Conservation (phyloP, 2,888 invertebrate species). For the Hyalella azteca region DNA sequence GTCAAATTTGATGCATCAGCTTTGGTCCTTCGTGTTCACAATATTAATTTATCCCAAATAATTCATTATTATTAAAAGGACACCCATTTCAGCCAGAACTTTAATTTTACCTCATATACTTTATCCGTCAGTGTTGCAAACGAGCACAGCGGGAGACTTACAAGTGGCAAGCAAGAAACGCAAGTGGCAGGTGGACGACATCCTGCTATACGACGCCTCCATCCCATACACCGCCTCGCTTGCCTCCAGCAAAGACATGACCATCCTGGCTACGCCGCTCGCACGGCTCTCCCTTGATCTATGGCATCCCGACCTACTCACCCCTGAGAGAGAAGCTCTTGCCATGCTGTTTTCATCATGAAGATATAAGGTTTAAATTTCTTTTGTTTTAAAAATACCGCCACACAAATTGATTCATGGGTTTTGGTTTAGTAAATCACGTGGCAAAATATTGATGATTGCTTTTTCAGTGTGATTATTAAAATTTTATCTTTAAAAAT, state of each 20-base stretch:
- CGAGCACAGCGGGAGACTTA: not conserved
- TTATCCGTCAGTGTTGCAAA: not conserved
- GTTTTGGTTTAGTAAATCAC: too few species aligned
- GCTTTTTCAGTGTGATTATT: too few species aligned
- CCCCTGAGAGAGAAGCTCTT: not conserved
- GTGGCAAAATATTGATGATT: too few species aligned
- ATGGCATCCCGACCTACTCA: not conserved
- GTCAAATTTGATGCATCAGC: too few species aligned
- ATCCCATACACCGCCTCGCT: not conserved
- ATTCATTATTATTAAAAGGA: too few species aligned
- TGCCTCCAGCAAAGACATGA: slow-evolving; percentile 19
- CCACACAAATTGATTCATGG: too few species aligned
- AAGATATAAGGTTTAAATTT: not conserved
- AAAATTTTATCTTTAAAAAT: too few species aligned
- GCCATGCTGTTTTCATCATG: not conserved
- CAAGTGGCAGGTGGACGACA: not conserved
- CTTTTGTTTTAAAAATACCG: too few species aligned
- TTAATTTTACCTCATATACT: too few species aligned
- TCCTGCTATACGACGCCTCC: not conserved
- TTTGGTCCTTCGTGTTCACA: too few species aligned
- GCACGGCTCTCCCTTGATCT: not conserved
- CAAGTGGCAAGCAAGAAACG: not conserved
- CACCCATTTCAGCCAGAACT: too few species aligned
- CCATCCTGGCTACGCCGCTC: slow-evolving; percentile 1
- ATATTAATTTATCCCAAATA: too few species aligned